Evolutionary conservation across 2,888 invertebrate genomes (phyloP), one percentile per base, ranked within the genome.

Genomic region (Sminthurinus aureus): DNA sequence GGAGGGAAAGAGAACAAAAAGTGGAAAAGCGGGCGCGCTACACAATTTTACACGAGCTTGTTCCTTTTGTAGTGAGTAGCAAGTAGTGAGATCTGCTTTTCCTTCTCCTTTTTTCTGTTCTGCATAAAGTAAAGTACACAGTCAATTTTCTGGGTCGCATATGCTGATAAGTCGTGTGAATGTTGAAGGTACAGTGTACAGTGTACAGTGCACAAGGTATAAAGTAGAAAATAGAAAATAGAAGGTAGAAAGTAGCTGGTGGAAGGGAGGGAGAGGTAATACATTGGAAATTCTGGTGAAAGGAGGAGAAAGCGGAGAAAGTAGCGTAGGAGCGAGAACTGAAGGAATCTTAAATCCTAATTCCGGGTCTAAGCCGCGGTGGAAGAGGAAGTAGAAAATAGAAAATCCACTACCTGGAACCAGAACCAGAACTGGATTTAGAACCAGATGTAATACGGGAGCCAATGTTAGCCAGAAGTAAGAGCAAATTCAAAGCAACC

Each of bases 331-430:
- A 52, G 52, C 8, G 58, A 58, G 18, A 11, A 71, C 24, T 22
- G 71, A 24, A 24, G 24, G 71, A 71, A 69, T 69, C 69, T 20
- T 22, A 69, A 71, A 26, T 71, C 24, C 22, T 24, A 71, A 71
- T 20, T 71, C 71, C 58, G 58, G 38, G 38, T 6, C 58, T 58
- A 58, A 15, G 38, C 38, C 38, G 58, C 58, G 58, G 58, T 58
- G 58, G 9, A 58, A 58, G 58, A 18, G 13, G 52, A 52, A 52
- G 52, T 11, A 11, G 52, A 52, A 52, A 13, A 52, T 8, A 52
- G 58, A 18, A 58, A 58, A 58, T 58, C 9, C 58, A 15, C 58
- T 58, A 18, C 58, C 2, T 9, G 2, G 58, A 58, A 58, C 58
- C 58, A 58, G 15, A 13, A 58, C 58, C 58, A 18, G 38, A 38